Evolutionary conservation across 2,888 invertebrate species (phyloP).

Genomic region (Cerastis leucographa): DNA sequence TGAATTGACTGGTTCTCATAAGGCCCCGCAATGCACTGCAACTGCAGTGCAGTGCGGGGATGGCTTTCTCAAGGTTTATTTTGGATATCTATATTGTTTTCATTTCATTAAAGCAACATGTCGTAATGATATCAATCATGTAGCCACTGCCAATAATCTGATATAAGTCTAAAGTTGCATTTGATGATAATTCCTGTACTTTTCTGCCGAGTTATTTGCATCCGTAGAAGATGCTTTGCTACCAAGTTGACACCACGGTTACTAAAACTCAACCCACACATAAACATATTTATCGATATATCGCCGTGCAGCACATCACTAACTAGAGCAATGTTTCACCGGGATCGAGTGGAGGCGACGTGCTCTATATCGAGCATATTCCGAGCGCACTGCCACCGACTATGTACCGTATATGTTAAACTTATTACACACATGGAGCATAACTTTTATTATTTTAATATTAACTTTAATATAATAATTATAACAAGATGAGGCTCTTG

Average conservation of each 20-base stretch:
- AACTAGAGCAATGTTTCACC: slow-evolving; percentile 77
- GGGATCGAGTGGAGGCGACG: slow-evolving; percentile 86
- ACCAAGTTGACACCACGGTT: neutral
- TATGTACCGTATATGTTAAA: slow-evolving; percentile 61
- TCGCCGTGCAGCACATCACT: slow-evolving; percentile 59
- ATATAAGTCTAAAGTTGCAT: neutral
- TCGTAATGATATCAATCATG: neutral
- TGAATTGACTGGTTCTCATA: neutral
- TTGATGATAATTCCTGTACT: neutral
- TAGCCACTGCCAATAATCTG: neutral
- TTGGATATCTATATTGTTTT: neutral
- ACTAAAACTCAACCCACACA: neutral
- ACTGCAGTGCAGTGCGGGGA: neutral
- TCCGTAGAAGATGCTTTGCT: neutral
- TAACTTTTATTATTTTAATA: neutral
- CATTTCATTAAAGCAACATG: neutral
- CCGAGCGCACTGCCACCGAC: slow-evolving; percentile 70
- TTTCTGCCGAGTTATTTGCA: neutral
- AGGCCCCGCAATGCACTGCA: too few relatives aligned
- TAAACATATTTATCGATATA: slow-evolving; percentile 66
- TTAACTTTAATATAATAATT: neutral
- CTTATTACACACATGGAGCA: slow-evolving; percentile 54
- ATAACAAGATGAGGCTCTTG: neutral
- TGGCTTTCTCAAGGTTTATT: neutral
- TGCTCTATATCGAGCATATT: slow-evolving; percentile 83